Evolutionary conservation across 2,113 vertebrate genomes (phyloP).

Genomic region (Melanotaenia duboulayi): DNA sequence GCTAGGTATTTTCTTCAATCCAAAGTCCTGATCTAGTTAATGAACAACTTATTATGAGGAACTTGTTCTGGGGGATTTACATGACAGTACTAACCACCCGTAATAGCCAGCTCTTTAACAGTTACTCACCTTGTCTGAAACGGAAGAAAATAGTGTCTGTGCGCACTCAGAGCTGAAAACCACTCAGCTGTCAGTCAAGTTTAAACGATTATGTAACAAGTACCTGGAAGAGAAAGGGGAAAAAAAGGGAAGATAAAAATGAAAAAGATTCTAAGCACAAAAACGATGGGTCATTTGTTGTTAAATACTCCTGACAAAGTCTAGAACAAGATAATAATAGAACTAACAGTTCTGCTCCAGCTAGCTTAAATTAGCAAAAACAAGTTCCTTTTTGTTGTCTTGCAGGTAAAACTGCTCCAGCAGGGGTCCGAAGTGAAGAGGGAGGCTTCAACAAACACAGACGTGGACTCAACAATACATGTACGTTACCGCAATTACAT

Average conservation of each 20-base stretch:
- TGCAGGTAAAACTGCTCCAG: slow-evolving; percentile 35
- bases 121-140: slow-evolving; percentile 35
- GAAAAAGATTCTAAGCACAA: neutral
- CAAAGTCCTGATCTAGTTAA: neutral
- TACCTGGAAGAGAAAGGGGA: neutral
- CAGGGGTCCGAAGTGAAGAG: neutral
- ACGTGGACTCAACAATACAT: neutral
- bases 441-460: neutral
- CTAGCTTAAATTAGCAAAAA: slow-evolving; percentile 1
- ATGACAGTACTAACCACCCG: no score
- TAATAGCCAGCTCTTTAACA: neutral
- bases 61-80: neutral
- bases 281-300: neutral
- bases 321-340: neutral
- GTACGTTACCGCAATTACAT: neutral
- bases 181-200: neutral
- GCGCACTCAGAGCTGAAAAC: slow-evolving; percentile 43
- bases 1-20: neutral
- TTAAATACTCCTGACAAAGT: neutral
- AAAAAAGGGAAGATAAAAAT: neutral
- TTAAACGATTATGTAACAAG: neutral
- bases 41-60: neutral
- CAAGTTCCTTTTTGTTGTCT: slow-evolving; percentile 16
- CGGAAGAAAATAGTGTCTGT: neutral
- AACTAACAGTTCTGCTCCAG: neutral